Evolutionary conservation across 2,888 invertebrate genomes (phyloP).

Genomic region (Epinotia ramella): DNA sequence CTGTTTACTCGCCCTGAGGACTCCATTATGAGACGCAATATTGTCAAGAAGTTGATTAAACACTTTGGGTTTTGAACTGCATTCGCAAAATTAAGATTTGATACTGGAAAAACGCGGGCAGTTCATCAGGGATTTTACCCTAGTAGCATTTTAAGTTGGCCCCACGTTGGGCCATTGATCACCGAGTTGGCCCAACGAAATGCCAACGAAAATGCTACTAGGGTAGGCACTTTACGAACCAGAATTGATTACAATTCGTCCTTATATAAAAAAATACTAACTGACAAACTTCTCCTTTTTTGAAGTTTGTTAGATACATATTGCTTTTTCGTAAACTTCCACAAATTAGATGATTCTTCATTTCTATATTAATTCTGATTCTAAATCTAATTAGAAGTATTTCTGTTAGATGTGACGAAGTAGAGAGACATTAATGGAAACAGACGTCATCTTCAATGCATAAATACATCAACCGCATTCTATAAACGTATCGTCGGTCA

Average conservation of each 20-base stretch:
- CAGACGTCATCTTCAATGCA: not conserved
- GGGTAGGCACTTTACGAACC: too few relatives aligned
- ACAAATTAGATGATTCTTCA: not conserved
- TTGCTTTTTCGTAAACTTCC: too few relatives aligned
- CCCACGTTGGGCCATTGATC: too few relatives aligned
- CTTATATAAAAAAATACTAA: too few relatives aligned
- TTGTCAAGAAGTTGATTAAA: conserved; percentile 46
- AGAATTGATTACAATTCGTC: too few relatives aligned
- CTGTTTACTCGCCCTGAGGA: conserved; percentile 65
- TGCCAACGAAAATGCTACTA: too few relatives aligned
- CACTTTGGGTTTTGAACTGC: conserved; percentile 18
- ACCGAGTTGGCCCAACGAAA: too few relatives aligned
- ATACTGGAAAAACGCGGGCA: not conserved
- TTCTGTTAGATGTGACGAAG: not conserved
- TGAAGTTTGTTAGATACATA: too few relatives aligned
- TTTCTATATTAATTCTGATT: conserved; percentile 14
- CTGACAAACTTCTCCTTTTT: too few relatives aligned
- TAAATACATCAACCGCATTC: conserved; percentile 23
- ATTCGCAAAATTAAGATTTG: not conserved
- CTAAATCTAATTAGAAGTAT: conserved; percentile 1
- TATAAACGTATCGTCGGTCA: conserved; percentile 46
- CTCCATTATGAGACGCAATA: conserved; percentile 58
- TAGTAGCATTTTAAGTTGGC: too few relatives aligned
- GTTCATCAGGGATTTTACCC: too few relatives aligned
- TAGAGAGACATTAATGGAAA: not conserved